phyloP scores from a whole-genome alignment of 2,797 vertebrate species.

The Xiphorhynchus erythropygius region DNA sequence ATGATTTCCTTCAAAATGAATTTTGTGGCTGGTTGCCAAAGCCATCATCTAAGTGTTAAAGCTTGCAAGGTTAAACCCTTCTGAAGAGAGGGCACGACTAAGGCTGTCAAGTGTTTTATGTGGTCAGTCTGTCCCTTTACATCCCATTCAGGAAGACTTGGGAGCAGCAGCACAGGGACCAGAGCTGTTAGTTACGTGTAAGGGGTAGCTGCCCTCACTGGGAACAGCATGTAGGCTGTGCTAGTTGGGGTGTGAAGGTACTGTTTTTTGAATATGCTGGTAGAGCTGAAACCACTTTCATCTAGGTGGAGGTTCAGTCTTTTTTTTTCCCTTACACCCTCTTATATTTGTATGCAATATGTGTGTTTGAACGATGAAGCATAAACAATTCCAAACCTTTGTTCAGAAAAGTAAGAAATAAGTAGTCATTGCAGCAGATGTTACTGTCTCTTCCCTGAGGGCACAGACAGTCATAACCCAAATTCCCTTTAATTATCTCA shows the following conservation, averaged over 20 bases:
- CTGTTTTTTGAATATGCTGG: not conserved
- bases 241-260: not conserved
- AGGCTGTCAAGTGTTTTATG: not conserved
- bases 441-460: slow-evolving; percentile 48
- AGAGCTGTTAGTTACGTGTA: not conserved
- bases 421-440: slow-evolving; percentile 54
- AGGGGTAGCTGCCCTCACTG: not conserved
- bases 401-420: slow-evolving; percentile 43
- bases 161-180: rapidly evolving
- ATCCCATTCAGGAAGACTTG: not conserved
- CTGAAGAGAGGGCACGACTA: not conserved
- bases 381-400: slow-evolving; percentile 40
- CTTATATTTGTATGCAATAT: slow-evolving; percentile 41
- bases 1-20: not conserved
- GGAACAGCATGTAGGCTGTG: not conserved
- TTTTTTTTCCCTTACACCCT: not conserved
- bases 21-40: not conserved
- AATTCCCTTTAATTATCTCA: slow-evolving; percentile 29
- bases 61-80: not conserved
- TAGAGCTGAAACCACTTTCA: slow-evolving; percentile 57
- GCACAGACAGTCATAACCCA: slow-evolving; percentile 39
- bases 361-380: slow-evolving; percentile 45
- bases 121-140: not conserved
- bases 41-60: not conserved
- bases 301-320: slow-evolving; percentile 60